Conservation (phyloP, 2,888 invertebrate species). For the Clunio marinus region DNA sequence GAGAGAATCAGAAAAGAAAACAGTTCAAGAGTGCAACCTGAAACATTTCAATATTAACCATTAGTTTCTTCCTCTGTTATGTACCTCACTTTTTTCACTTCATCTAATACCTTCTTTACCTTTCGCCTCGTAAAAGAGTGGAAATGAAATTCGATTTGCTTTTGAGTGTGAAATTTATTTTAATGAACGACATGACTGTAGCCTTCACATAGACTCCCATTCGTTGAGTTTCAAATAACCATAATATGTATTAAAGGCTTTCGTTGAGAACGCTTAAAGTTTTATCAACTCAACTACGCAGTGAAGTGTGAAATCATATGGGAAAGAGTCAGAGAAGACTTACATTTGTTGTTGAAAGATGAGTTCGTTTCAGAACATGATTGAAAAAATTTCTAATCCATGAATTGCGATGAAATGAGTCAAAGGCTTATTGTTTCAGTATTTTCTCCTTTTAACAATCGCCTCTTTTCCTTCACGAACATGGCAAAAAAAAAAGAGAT, state of each 20-base stretch:
- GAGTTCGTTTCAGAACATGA: too few species aligned
- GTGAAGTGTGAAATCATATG: too few species aligned
- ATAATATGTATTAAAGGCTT: too few species aligned
- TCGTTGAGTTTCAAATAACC: not conserved
- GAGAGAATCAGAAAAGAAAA: slow-evolving; percentile 2
- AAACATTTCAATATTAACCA: slow-evolving; percentile 13
- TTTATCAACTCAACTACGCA: too few species aligned
- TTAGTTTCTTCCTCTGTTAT: slow-evolving; percentile 20
- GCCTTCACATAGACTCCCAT: too few species aligned
- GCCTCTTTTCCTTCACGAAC: not conserved
- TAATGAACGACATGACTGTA: slow-evolving; percentile 4
- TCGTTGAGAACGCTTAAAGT: too few species aligned
- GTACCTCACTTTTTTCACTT: slow-evolving; percentile 24
- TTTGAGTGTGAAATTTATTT: not conserved
- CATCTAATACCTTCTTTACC: slow-evolving; percentile 5
- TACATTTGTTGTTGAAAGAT: too few species aligned
- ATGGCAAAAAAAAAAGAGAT: not conserved
- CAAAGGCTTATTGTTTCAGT: not conserved
- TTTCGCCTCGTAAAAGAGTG: too few species aligned
- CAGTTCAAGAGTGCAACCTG: slow-evolving; percentile 32
- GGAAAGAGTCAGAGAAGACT: too few species aligned
- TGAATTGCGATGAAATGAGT: too few species aligned
- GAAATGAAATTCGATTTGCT: slow-evolving; percentile 3
- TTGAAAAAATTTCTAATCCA: too few species aligned
- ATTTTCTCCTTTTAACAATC: not conserved